A percentile compares a stretch with the other conserved stretches of the same genome.
Evolutionary conservation across 2,888 invertebrate genomes (phyloP).

Genomic region (Aporophyla lueneburgensis): DNA sequence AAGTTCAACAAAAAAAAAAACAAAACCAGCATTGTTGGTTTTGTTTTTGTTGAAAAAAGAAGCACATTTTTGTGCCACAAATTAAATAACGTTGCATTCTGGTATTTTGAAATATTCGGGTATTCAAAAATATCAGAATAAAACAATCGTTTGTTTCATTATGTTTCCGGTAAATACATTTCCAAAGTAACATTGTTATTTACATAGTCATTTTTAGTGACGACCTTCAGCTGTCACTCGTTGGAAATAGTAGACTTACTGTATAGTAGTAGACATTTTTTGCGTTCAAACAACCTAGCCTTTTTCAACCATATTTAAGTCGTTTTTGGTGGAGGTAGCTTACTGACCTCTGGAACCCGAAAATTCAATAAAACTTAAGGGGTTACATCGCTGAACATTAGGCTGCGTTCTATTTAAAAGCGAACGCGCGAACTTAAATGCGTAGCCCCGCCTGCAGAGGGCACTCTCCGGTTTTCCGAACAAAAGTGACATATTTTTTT

Average conservation of each 20-base stretch:
- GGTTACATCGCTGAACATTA: background rate
- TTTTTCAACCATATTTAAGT: background rate
- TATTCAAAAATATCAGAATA: background rate
- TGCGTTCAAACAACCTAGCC: too few species aligned
- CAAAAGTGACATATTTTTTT: too few species aligned
- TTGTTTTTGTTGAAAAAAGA: background rate
- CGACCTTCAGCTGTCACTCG: background rate
- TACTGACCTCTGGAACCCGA: background rate
- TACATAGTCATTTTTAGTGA: background rate
- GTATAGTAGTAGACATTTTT: too few species aligned
- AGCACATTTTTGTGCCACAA: background rate
- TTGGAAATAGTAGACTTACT: background rate
- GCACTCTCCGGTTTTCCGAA: background rate
- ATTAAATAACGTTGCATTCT: conserved; percentile 5
- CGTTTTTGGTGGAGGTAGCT: background rate
- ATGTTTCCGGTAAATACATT: background rate
- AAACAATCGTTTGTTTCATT: background rate
- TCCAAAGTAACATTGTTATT: background rate
- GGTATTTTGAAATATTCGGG: background rate
- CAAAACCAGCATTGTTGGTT: background rate
- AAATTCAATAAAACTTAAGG: background rate
- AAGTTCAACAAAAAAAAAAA: conserved; percentile 1
- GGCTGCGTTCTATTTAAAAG: background rate
- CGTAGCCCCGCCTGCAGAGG: background rate
- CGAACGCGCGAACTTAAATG: background rate